These are phyloP conservation scores for Telmatherina bonti DNA, from an alignment of 2,797 vertebrate genomes.

Conservation along the genomic window DNA sequence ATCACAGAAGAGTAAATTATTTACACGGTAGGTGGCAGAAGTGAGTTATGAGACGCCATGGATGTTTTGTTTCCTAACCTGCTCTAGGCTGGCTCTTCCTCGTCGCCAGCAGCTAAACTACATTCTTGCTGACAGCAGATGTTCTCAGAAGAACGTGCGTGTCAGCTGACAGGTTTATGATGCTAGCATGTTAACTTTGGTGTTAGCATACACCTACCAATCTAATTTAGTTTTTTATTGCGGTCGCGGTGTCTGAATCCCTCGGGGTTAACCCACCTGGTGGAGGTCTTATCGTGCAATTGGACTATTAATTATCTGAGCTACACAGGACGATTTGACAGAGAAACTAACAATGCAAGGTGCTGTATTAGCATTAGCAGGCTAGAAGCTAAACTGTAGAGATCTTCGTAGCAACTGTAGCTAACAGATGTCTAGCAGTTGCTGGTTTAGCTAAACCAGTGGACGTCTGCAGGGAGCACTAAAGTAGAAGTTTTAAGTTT, in stretches of 20 bases:
- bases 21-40: conserved; percentile 52
- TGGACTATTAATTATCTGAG: not conserved
- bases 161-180: conserved; percentile 72
- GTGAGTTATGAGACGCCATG: conserved; percentile 13
- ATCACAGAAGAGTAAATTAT: not conserved
- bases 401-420: conserved; percentile 30
- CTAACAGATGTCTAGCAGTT: conserved; percentile 9
- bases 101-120: conserved; percentile 37
- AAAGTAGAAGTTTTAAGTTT: conserved; percentile 4
- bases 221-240: not conserved
- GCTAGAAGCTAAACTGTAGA: conserved; percentile 21
- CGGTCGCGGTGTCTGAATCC: not conserved
- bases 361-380: conserved; percentile 6
- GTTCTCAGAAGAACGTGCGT: conserved; percentile 14
- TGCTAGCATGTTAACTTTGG: conserved; percentile 54
- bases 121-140: conserved; percentile 66
- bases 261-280: not conserved
- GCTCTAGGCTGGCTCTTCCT: conserved; percentile 47
- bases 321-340: not conserved
- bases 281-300: not conserved
- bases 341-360: not conserved
- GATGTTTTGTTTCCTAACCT: conserved; percentile 60
- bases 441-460: not conserved
- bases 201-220: conserved; percentile 8
- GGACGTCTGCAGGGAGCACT: conserved; percentile 31